Evolutionary conservation across 2,888 invertebrate species (phyloP).

Genomic region (Priocnemis perturbator): DNA sequence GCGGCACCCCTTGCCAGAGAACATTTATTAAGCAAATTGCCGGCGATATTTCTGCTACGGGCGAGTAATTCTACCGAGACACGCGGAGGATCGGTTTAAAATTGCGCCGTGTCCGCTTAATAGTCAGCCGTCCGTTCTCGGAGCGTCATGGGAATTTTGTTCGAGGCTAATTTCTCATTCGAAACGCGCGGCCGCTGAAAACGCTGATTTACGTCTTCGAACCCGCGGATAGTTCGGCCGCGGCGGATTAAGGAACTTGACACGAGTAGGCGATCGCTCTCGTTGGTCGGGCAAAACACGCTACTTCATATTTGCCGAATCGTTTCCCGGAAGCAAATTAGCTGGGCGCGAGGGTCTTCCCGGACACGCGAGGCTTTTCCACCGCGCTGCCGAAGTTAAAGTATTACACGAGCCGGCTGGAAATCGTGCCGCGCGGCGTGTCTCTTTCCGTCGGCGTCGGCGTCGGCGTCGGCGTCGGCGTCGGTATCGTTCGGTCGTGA

Average conservation of each 20-base stretch:
- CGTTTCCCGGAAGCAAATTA: not conserved
- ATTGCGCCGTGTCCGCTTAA: no score
- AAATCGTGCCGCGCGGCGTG: not conserved
- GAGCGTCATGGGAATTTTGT: no score
- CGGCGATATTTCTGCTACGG: no score
- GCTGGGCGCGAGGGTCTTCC: not conserved
- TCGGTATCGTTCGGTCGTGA: not conserved
- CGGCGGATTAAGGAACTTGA: conserved; percentile 4
- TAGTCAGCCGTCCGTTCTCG: no score
- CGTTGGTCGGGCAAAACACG: conserved; percentile 2
- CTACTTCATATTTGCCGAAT: conserved; percentile 10
- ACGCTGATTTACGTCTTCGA: no score
- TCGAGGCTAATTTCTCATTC: no score
- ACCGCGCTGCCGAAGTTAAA: not conserved
- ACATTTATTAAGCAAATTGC: no score
- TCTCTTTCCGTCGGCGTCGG: not conserved
- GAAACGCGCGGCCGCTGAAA: no score
- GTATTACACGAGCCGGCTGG: not conserved
- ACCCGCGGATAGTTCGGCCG: no score
- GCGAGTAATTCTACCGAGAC: no score
- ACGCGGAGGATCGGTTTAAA: no score
- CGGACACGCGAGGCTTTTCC: conserved; percentile 6
- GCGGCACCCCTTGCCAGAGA: no score
- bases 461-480: not conserved
- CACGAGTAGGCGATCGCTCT: not conserved